Base-by-base conservation (phyloP, 2,113 vertebrate species). In the Silurus asotus region DNA sequence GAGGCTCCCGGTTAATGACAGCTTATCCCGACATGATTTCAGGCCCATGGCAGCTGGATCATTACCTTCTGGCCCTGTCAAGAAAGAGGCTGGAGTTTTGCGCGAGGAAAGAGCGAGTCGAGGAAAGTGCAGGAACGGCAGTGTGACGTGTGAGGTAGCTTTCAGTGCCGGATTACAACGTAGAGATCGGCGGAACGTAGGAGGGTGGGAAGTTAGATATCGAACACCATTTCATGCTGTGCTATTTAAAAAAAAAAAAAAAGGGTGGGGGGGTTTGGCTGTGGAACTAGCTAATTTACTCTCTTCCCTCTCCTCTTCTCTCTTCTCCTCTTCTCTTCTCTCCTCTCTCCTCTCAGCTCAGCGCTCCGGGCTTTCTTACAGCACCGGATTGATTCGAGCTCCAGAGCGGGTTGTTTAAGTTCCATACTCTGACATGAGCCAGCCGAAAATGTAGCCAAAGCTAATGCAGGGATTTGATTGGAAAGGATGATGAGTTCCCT, bases 1-100 rank as follows among this genome's bases (percentile, higher is more conserved):
- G 96, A 95, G 95, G 94, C 83, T 96, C 93, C 90, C 94, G 96
- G 95, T 96, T 97, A 98, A 96, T 88, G 95, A 97, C 96, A 97
- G 96, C 96, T 97, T 97, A 96, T 97, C 97, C 96, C 96, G 97
- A 97, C 96, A 97, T 97, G 96, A 96, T 97, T 97, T 97, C 96
- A 96, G 90, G 92, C 95, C 93, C 93, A 94, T 96, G 96, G 96
- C 96, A 98, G 96, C 95, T 96, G 95, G 95, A 96, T 97, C 96
- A 96, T 97, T 97, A 97, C 96, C 96, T 97, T 96, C 95, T 97
- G 96, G 96, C 96, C 96, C 95, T 97, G 96, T 97, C 96, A 96
- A 90, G 45, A 70, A 19, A 64, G 25, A 58, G 92, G 93, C 94
- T 96, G 95, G 91, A 92, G 91, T 92, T 90, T 37, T 90, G 88